Evolutionary conservation across 2,113 vertebrate species (phyloP).

Genomic region (Epinephelus moara): DNA sequence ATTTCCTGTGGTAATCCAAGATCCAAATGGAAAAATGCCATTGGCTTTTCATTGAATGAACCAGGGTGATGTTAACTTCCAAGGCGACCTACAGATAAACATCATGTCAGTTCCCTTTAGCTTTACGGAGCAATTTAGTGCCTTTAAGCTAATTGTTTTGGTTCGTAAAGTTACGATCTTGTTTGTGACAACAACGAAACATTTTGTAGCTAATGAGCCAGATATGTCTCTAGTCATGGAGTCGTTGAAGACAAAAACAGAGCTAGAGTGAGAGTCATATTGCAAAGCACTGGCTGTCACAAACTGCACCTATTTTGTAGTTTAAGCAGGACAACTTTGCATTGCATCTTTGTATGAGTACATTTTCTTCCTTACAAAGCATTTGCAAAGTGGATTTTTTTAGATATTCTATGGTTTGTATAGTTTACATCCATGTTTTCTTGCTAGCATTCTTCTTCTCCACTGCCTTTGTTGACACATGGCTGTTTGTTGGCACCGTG

Average conservation of each 20-base stretch:
- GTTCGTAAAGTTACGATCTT: not conserved
- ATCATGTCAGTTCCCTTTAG: not conserved
- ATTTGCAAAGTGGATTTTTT: not conserved
- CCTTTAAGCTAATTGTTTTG: conserved; percentile 1
- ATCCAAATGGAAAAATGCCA: too few relatives aligned
- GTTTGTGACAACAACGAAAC: not conserved
- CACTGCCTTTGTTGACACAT: not conserved
- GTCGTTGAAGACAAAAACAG: not conserved
- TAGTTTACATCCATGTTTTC: not conserved
- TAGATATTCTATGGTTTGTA: not conserved
- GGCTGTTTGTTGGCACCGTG: not conserved
- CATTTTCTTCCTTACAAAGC: not conserved
- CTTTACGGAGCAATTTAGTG: not conserved
- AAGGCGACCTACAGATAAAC: too few relatives aligned
- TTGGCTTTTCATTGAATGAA: too few relatives aligned
- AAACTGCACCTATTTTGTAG: not conserved
- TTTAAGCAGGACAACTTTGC: not conserved
- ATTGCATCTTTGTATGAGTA: not conserved
- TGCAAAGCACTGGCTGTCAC: not conserved
- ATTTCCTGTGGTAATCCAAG: too few relatives aligned
- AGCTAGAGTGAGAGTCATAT: not conserved
- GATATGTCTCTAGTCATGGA: not conserved
- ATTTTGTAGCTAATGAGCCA: conserved; percentile 1
- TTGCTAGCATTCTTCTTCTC: not conserved
- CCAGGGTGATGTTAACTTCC: too few relatives aligned